Conservation (phyloP, 2,888 invertebrate genomes). For the Scrobipalpa costella region DNA sequence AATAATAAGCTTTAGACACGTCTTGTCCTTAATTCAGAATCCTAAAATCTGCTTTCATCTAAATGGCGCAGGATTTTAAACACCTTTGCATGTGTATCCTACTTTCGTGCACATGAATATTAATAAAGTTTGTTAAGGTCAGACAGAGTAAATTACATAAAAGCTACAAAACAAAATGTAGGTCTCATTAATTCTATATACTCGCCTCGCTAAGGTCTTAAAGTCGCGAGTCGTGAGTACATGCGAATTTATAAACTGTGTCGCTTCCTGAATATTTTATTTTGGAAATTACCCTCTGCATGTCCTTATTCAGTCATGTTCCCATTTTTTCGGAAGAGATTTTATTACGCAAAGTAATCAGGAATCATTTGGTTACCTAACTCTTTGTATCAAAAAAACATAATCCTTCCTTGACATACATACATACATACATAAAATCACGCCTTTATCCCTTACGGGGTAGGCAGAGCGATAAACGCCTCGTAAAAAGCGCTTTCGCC, state of each 20-base stretch:
- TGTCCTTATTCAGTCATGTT: neutral
- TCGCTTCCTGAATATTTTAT: slow-evolving; percentile 18
- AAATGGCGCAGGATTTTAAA: neutral
- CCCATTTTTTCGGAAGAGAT: neutral
- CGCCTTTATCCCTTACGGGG: too few species aligned
- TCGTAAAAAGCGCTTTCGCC: too few species aligned
- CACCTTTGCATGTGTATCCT: neutral
- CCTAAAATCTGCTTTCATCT: neutral
- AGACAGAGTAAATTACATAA: neutral
- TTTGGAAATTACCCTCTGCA: neutral
- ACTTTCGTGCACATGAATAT: neutral
- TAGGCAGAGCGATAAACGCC: too few species aligned
- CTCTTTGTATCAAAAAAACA: too few species aligned
- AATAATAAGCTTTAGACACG: neutral
- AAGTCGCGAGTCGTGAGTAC: slow-evolving; percentile 7
- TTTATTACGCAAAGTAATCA: too few species aligned
- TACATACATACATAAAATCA: too few species aligned
- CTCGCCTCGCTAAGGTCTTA: neutral
- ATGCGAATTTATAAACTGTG: neutral
- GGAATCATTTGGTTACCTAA: too few species aligned
- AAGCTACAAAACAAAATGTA: slow-evolving; percentile 13
- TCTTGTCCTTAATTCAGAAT: neutral
- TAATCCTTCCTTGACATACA: too few species aligned
- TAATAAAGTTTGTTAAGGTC: neutral
- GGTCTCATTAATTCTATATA: slow-evolving; percentile 11